A percentile compares a stretch with the other conserved stretches of the same genome.
These are phyloP conservation scores for Xanthia icteritia DNA, from an alignment of 2,888 invertebrate species.

Conservation along the genomic window DNA sequence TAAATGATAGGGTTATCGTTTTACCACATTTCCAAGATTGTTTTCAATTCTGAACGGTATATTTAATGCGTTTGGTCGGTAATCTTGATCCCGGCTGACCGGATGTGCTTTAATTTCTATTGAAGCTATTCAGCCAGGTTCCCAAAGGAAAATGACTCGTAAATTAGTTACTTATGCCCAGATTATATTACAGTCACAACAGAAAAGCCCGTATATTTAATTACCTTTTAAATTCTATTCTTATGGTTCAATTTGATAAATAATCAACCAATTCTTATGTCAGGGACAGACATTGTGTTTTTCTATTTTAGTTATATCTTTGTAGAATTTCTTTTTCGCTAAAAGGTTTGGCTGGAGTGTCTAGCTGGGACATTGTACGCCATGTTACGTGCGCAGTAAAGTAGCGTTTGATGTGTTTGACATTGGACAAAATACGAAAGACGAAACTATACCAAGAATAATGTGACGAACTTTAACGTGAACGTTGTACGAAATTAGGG, in stretches of 20 bases:
- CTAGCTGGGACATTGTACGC: constrained; percentile 23
- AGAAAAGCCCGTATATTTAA: constrained; percentile 9
- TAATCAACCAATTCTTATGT: constrained; percentile 25
- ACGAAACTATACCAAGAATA: constrained; percentile 38
- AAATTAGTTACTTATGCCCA: constrained; percentile 68
- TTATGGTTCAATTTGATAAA: constrained; percentile 40
- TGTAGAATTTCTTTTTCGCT: constrained; percentile 24
- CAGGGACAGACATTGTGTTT: constrained; percentile 28
- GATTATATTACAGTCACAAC: constrained; percentile 51
- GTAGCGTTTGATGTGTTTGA: constrained; percentile 42
- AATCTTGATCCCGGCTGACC: constrained; percentile 73
- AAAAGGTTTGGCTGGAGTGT: constrained; percentile 41
- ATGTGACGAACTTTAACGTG: constrained; percentile 37
- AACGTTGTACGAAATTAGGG: constrained; percentile 30
- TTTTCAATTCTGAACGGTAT: constrained; percentile 53
- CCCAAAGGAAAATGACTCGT: constrained; percentile 58
- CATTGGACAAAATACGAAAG: constrained; percentile 45
- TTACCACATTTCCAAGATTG: constrained; percentile 60
- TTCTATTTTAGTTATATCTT: constrained; percentile 31
- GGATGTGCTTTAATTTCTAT: constrained; percentile 77
- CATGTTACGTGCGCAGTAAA: constrained; percentile 18
- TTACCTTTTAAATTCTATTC: constrained; percentile 25
- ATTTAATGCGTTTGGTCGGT: constrained; percentile 72
- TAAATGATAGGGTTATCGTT: constrained; percentile 25
- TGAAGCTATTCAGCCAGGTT: constrained; percentile 68